phyloP scores from a whole-genome alignment of 2,113 vertebrate genomes.

The Nothobranchius furzeri region DNA sequence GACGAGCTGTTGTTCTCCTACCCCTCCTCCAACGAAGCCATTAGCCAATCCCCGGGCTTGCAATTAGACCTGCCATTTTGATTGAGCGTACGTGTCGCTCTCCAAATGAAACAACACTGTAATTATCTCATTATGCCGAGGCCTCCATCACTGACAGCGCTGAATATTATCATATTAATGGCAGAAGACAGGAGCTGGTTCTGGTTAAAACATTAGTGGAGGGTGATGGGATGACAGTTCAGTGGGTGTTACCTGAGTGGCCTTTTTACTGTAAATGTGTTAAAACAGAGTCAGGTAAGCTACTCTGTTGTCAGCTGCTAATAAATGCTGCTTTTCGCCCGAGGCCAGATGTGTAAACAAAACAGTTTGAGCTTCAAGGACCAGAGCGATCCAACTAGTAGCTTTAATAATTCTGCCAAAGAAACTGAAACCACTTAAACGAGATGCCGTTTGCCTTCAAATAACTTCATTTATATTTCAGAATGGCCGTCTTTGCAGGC shows the following conservation, averaged over 20 bases:
- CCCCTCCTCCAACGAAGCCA: slow-evolving; percentile 83
- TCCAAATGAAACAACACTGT: slow-evolving; percentile 91
- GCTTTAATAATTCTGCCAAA: slow-evolving; percentile 4
- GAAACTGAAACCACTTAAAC: slow-evolving; percentile 20
- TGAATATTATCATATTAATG: slow-evolving; percentile 70
- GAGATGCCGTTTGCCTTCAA: slow-evolving; percentile 1
- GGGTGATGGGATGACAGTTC: slow-evolving; percentile 20
- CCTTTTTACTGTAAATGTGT: slow-evolving; percentile 4
- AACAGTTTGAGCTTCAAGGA: slow-evolving; percentile 3
- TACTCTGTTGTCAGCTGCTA: slow-evolving; percentile 48
- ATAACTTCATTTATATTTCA: slow-evolving; percentile 44
- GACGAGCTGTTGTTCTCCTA: slow-evolving; percentile 1
- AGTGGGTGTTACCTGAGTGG: slow-evolving; percentile 19
- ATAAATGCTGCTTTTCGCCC: slow-evolving; percentile 34
- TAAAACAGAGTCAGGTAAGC: slow-evolving; percentile 19
- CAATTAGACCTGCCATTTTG: slow-evolving; percentile 97
- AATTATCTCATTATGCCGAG: slow-evolving; percentile 91
- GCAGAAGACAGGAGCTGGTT: slow-evolving; percentile 47
- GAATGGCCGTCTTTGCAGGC: slow-evolving; percentile 10
- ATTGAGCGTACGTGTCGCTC: slow-evolving; percentile 85
- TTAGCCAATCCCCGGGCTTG: slow-evolving; percentile 93
- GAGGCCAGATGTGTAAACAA: slow-evolving; percentile 26
- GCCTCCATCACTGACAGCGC: slow-evolving; percentile 67
- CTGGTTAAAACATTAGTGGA: slow-evolving; percentile 31
- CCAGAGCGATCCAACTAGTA: background rate